These are phyloP conservation scores for Pachypanchax playfairii DNA, from an alignment of 2,113 vertebrate species.

Conservation along the genomic window DNA sequence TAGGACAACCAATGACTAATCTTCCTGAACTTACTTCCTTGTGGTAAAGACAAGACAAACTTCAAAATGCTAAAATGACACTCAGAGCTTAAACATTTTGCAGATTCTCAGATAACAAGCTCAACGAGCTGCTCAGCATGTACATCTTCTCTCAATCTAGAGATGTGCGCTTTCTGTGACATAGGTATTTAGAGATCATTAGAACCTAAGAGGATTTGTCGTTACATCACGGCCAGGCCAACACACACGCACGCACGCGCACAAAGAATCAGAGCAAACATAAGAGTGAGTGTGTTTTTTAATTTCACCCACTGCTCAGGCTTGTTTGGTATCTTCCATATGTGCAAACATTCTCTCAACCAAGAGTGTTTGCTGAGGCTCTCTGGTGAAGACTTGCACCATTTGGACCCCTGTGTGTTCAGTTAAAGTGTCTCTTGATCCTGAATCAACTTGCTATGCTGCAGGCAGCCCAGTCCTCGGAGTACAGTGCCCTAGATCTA, in stretches of 20 bases:
- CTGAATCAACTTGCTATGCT: not conserved
- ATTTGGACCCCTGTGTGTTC: slow-evolving; percentile 2
- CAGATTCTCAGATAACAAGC: not conserved
- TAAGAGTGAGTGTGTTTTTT: not conserved
- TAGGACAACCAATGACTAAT: slow-evolving; percentile 26
- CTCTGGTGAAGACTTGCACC: not conserved
- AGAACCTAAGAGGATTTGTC: slow-evolving; percentile 83
- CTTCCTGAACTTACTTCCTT: too few relatives aligned
- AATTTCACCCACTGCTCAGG: too few relatives aligned
- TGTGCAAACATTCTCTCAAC: slow-evolving; percentile 22
- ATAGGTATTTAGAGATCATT: slow-evolving; percentile 80
- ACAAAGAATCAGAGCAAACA: slow-evolving; percentile 3
- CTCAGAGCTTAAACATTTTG: not conserved
- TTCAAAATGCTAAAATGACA: not conserved
- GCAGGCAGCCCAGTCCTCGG: slow-evolving; percentile 26
- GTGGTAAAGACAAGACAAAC: not conserved
- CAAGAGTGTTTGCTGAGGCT: not conserved
- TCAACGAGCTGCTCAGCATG: not conserved
- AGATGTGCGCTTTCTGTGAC: slow-evolving; percentile 38
- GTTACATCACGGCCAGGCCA: slow-evolving; percentile 69
- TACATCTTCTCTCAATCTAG: slow-evolving; percentile 15
- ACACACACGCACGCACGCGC: slow-evolving; percentile 17
- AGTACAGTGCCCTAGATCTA: slow-evolving; percentile 53
- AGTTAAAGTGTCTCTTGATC: not conserved
- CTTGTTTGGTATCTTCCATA: slow-evolving; percentile 34